Evolutionary conservation across 1,140 invertebrate genomes (phyloP).

Genomic region (Choristoneura fumiferana): DNA sequence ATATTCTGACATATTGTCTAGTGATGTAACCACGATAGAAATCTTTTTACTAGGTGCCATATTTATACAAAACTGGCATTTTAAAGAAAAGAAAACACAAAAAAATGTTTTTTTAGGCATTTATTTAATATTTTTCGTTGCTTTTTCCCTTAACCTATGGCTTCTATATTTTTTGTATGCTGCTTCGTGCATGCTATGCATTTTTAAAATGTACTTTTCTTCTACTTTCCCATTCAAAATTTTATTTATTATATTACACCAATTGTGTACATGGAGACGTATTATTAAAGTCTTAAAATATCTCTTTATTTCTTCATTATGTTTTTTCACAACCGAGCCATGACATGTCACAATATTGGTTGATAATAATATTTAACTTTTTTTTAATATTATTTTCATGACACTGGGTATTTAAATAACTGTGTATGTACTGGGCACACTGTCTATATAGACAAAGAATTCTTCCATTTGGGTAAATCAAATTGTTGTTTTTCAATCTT

Average conservation of each 20-base stretch:
- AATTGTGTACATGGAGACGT: constrained; percentile 2
- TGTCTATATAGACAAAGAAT: background rate
- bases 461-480: background rate
- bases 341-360: background rate
- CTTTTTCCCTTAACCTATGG: too few species aligned
- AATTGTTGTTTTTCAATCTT: background rate
- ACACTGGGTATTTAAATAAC: background rate
- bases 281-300: background rate
- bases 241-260: constrained; percentile 13
- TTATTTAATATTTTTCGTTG: too few species aligned
- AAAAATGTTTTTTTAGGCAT: too few species aligned
- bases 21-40: too few species aligned
- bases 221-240: background rate
- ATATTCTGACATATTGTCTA: too few species aligned
- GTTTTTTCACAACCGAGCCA: background rate
- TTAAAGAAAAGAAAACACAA: too few species aligned
- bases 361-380: background rate
- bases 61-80: too few species aligned
- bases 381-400: background rate
- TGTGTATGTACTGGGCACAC: background rate
- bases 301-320: background rate
- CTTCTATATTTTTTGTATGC: constrained; percentile 4
- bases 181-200: background rate
- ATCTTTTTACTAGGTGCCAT: too few species aligned
- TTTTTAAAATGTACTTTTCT: background rate